These are phyloP conservation scores for Lemur catta DNA, from an alignment of 2,797 vertebrate species.

Conservation along the genomic window DNA sequence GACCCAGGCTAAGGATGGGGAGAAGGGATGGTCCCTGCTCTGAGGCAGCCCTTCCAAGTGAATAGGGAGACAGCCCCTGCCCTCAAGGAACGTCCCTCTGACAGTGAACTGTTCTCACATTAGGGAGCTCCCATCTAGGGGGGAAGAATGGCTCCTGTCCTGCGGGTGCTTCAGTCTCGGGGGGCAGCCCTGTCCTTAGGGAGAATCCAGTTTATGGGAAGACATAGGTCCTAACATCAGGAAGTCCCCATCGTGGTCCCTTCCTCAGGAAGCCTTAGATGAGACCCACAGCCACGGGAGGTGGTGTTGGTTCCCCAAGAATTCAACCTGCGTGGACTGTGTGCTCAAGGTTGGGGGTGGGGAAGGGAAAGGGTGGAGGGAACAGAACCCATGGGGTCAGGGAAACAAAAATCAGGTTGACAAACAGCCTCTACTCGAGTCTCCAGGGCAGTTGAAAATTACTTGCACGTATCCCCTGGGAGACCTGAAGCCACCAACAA, in stretches of 20 bases:
- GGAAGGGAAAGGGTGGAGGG: not conserved
- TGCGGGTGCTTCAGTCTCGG: not conserved
- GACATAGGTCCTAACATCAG: not conserved
- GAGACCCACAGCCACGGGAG: not conserved
- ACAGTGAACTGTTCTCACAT: not conserved
- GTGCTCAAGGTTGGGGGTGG: not conserved
- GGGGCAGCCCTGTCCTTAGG: not conserved
- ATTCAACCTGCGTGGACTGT: not conserved
- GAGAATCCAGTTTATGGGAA: not conserved
- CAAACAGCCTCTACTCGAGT: not conserved
- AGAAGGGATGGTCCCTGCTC: not conserved
- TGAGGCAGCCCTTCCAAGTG: not conserved
- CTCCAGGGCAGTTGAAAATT: not conserved
- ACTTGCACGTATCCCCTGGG: not conserved
- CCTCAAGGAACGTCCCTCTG: not conserved
- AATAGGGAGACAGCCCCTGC: not conserved
- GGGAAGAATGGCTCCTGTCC: not conserved
- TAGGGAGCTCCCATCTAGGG: not conserved
- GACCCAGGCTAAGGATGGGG: not conserved
- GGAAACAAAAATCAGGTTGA: not conserved
- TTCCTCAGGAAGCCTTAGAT: not conserved
- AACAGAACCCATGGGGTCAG: not conserved
- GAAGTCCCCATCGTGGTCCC: not conserved
- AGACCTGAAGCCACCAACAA: not conserved
- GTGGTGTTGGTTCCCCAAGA: not conserved